These are phyloP conservation scores for Solenopsis invicta DNA, from an alignment of 1,140 invertebrate genomes.

Conservation along the genomic window DNA sequence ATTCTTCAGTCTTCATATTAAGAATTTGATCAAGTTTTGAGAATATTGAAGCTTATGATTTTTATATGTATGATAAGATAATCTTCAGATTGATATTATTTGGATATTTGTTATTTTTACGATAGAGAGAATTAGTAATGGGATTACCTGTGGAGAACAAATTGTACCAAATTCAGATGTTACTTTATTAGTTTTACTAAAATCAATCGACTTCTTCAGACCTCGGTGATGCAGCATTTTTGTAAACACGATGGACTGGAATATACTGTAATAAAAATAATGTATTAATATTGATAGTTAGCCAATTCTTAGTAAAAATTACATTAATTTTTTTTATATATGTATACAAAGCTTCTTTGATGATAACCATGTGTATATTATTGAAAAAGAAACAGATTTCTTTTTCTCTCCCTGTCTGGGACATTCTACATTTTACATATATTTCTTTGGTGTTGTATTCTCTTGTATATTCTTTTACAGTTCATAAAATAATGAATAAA, in stretches of 20 bases:
- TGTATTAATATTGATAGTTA: conserved; percentile 17
- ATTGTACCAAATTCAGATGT: conserved; percentile 79
- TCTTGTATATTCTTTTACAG: too few species aligned
- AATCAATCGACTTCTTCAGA: conserved; percentile 78
- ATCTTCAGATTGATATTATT: neutral
- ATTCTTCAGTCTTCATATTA: too few species aligned
- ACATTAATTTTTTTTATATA: conserved; percentile 10
- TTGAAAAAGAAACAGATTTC: too few species aligned
- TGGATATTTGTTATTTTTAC: conserved; percentile 5
- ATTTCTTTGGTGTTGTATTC: too few species aligned
- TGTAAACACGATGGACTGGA: conserved; percentile 84
- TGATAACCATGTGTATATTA: neutral
- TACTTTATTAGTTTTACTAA: conserved; percentile 73
- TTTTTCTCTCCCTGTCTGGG: too few species aligned
- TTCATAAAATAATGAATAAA: too few species aligned
- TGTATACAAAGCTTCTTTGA: neutral
- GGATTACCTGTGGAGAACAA: conserved; percentile 82
- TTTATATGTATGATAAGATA: too few species aligned
- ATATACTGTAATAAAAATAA: conserved; percentile 80
- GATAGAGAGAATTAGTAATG: neutral
- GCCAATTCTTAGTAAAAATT: neutral
- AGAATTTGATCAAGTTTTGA: too few species aligned
- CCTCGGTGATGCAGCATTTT: conserved; percentile 83
- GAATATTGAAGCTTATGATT: too few species aligned
- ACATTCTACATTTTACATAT: too few species aligned